Base-by-base conservation (phyloP, 2,797 vertebrate species). In the Coreius guichenoti region DNA sequence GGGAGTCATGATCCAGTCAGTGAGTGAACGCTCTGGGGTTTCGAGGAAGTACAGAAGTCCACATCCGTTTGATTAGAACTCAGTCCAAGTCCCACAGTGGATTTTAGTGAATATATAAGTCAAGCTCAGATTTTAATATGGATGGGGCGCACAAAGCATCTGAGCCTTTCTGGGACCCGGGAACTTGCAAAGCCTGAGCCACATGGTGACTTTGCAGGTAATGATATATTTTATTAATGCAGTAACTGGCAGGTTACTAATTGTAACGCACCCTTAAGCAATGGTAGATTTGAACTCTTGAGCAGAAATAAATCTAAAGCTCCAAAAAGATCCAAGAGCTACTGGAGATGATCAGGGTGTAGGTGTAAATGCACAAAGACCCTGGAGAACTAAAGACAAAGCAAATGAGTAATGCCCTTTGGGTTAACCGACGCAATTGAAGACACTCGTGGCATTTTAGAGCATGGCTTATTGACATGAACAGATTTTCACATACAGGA, bases 1-100 rank as follows among this genome's bases (percentile, higher is more conserved):
- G 75, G 77, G 47, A 45, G 83, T 81, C 72, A 81, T 82, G 82
- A 84, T 86, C 80, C 73, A 70, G 49, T 77, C 73, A 76, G 81
- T 51, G 68, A 49, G 68, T 39, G 68, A 83, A 61, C 31, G 69
- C 86, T 83, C 63, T 82, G 39, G 82, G 82, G 79, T 83, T 87
- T 82, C n/a, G 31, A 69, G 75, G 47, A 69, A 75, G 73, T 23
- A 77, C 70, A 63, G 63, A 36, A 39, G 49, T 69, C 39, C 76
- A 45, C 67, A 68, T 69, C 16, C 43, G 47, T 75, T 77, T 85
- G 81, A 84, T 86, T 82, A 84, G 69, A 78, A 39, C 43, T 26
- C 16, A 14, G 72, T 36, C 67, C 58, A 13, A 68, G 69, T 78
- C 61, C 45, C 49, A 72, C 14, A 67, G 61, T 65, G 3, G 36